Evolutionary conservation across 64 coral and sea anemone species (phyloP).

Genomic region (Porites lutea): DNA sequence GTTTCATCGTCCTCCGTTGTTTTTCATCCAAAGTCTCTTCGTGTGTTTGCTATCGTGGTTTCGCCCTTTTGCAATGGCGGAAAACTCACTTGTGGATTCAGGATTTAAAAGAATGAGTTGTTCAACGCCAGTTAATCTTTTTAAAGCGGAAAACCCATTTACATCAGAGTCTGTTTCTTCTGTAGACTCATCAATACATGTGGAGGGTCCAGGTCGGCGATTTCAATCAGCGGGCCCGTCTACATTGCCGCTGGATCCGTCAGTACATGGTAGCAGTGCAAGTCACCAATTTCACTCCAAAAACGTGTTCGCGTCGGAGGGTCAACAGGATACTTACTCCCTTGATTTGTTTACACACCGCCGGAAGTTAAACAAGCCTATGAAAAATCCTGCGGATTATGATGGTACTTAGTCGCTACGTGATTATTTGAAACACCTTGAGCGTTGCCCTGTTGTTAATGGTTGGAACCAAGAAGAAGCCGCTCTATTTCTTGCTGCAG

Average conservation of each 20-base stretch:
- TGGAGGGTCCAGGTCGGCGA: background rate
- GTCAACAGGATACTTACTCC: background rate
- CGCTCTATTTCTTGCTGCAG: constrained; percentile 16
- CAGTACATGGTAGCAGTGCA: background rate
- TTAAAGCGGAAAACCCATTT: background rate
- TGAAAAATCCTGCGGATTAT: constrained; percentile 30
- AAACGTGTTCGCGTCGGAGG: background rate
- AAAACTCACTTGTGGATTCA: too few relatives aligned
- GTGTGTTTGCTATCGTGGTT: too few relatives aligned
- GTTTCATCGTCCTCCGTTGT: too few relatives aligned
- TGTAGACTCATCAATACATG: background rate
- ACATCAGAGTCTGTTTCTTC: background rate
- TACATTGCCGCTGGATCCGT: background rate
- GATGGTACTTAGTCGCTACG: constrained; percentile 25
- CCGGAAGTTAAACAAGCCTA: constrained; percentile 23
- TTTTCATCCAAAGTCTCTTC: too few relatives aligned
- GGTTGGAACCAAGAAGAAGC: constrained; percentile 41
- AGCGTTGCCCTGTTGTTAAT: constrained; percentile 41
- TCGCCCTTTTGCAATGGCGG: too few relatives aligned
- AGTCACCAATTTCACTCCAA: background rate
- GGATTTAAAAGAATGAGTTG: too few relatives aligned
- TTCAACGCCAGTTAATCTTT: too few relatives aligned
- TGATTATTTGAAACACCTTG: constrained; percentile 48
- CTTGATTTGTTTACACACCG: constrained; percentile 7
- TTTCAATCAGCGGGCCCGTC: background rate